Base-by-base conservation (phyloP, 2,888 invertebrate genomes). In the Agrotis exclamationis region DNA sequence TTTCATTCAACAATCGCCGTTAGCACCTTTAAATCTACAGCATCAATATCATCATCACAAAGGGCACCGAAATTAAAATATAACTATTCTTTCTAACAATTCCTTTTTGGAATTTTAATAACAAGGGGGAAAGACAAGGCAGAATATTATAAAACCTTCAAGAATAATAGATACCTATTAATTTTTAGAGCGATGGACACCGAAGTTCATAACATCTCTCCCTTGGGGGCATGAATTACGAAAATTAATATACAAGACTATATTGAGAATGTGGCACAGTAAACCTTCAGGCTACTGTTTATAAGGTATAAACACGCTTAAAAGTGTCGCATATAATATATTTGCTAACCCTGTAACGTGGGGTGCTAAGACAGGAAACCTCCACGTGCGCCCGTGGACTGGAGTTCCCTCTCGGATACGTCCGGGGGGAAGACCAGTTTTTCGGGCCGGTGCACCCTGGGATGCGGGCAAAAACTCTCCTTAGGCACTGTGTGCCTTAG, bases 151-250 rank as follows among this genome's bases (percentile, higher is more conserved):
- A 57, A 54, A 64, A 63, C 63, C 75, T 82, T 67, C 67, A 58
- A 79, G 74, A 83, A 74, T 77, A 77, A 79, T 68, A 71, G 83
- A 69, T 82, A 72, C 65, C 54, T 75, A 75, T 82, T 82, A 74
- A 69, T 82, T 69, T 77, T 74, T 65, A 74, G 56, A 74, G 39
- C 57, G 45, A 66, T 74, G 70, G 51, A 47, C 54, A 50, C 56
- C 59, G 68, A 82, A 79, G 66, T 80, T 80, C 65, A 66, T 79
- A 63, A 82, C 51, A 56, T 51, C 33, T 33, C 48, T 63, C 67
- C 67, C 67, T 57, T 53, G 70, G 64, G 57, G 79, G 57, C 73
- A 65, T 63, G 63, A 78, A 65, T 82, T 70, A 63, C 33, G 44
- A 53, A 56, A 56, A 67, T 70, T 47, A 63, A 69, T 72, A 64